Conservation (phyloP, 2,888 invertebrate species). For the Platycheirus albimanus region DNA sequence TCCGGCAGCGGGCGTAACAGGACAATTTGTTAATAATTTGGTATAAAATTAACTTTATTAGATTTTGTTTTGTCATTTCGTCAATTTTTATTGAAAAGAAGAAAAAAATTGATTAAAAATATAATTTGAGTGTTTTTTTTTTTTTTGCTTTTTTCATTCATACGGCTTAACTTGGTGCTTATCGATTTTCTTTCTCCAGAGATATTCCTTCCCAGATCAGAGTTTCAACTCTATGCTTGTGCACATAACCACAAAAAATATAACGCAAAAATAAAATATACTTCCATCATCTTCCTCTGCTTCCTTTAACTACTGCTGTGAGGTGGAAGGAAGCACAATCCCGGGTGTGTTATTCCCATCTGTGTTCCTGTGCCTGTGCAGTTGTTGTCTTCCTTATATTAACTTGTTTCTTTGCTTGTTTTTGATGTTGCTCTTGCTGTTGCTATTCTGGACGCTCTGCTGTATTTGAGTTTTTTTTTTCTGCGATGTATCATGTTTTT, state of each 20-base stretch:
- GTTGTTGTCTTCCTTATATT: slow-evolving; percentile 34
- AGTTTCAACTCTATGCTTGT: slow-evolving; percentile 2
- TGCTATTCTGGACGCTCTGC: slow-evolving; percentile 29
- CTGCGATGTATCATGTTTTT: slow-evolving; percentile 13
- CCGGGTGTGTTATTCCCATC: slow-evolving; percentile 47
- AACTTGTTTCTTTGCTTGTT: slow-evolving; percentile 29
- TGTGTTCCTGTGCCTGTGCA: slow-evolving; percentile 37
- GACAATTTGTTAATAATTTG: too few species aligned
- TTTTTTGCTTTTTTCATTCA: slow-evolving; percentile 15
- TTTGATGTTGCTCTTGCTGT: neutral
- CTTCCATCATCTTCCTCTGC: too few species aligned
- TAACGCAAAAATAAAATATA: slow-evolving; percentile 23
- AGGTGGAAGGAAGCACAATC: neutral
- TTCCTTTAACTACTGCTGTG: slow-evolving; percentile 40
- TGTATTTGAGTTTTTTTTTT: slow-evolving; percentile 39
- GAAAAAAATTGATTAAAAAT: too few species aligned
- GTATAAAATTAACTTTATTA: too few species aligned
- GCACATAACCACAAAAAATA: slow-evolving; percentile 51
- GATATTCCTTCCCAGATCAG: slow-evolving; percentile 42
- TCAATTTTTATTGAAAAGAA: too few species aligned
- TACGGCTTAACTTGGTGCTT: slow-evolving; percentile 42
- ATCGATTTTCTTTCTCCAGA: slow-evolving; percentile 64
- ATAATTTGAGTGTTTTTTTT: neutral
- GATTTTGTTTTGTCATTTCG: too few species aligned
- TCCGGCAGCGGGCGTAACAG: slow-evolving; percentile 21